Base-by-base conservation (phyloP, 1,140 invertebrate species). In the Eulimnadia texana region DNA sequence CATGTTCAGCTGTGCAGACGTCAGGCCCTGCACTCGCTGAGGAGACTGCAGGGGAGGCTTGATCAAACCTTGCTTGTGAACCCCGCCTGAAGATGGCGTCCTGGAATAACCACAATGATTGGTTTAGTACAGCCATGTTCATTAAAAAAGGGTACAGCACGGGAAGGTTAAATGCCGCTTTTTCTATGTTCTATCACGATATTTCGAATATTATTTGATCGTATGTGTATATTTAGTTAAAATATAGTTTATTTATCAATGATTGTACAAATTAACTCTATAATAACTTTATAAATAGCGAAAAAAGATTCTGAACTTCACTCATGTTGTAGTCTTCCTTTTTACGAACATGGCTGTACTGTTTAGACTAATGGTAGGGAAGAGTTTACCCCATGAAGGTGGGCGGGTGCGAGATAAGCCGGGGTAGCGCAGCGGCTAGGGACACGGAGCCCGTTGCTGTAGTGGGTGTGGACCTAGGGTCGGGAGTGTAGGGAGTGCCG, bases 341-440 rank as follows among this genome's bases (percentile, higher is more conserved):
- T n/a, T n/a, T n/a, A n/a, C n/a, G n/a, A n/a, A n/a, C n/a, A n/a
- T n/a, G n/a, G n/a, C n/a, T n/a, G n/a, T n/a, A n/a, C n/a, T n/a
- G n/a, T n/a, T 20, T 29, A 16, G 51, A 51, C 22, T 50, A 52
- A 22, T 54, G 60, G 22, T 29, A 61, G n/a, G 51, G 23, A 2
- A 42, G 16, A 42, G 33, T 6, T 42, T 42, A 42, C 33, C 33
- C 33, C 6, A 42, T 16, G 16, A 42, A 42, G 56, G 64, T 62
- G 61, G 68, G 70, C 65, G 79, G 77, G 68, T 79, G 78, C 49
- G 81, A 82, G 66, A 82, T 75, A 68, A 86, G 75, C 28, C 84
- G 79, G 55, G 84, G 84, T 64, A 63, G 67, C 72, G 74, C 74
- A 65, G 82, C 83, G 63, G 82, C 81, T 69, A 85, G 71, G 49